Evolutionary conservation across 2,113 vertebrate species (phyloP).

Genomic region (Megaleporinus macrocephalus): DNA sequence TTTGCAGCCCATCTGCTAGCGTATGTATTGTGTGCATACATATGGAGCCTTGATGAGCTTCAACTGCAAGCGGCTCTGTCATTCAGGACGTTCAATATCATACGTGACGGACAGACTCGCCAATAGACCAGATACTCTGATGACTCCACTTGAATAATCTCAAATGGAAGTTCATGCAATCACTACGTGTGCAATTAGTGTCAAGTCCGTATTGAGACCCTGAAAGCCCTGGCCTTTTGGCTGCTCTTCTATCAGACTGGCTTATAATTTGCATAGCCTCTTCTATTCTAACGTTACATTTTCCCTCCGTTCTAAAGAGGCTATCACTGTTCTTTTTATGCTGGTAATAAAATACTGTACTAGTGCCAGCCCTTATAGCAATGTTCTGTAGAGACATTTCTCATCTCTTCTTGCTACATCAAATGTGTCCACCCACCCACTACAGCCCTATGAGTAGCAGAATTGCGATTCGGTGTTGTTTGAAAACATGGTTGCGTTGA

Average conservation of each 20-base stretch:
- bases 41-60: conserved; percentile 11
- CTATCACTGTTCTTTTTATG: conserved; percentile 79
- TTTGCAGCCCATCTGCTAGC: conserved; percentile 45
- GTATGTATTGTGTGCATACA: conserved; percentile 37
- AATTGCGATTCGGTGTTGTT: conserved; percentile 63
- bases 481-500: conserved; percentile 41
- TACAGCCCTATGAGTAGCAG: conserved; percentile 64
- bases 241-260: conserved; percentile 79
- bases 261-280: conserved; percentile 81
- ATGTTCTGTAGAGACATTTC: conserved; percentile 68
- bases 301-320: conserved; percentile 82
- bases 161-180: conserved; percentile 82
- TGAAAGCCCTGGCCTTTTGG: conserved; percentile 82
- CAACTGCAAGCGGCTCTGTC: background rate
- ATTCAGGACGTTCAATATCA: conserved; percentile 4
- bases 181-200: conserved; percentile 80
- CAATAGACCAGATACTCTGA: conserved; percentile 64
- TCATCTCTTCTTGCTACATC: conserved; percentile 63
- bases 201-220: conserved; percentile 81
- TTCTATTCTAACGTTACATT: conserved; percentile 78
- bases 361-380: conserved; percentile 72
- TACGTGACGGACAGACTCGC: conserved; percentile 34
- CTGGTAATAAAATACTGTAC: conserved; percentile 75
- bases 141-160: conserved; percentile 79
- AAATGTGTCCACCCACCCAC: conserved; percentile 55